Conservation (phyloP, 2,797 vertebrate genomes). For the Eulemur albifrons region DNA sequence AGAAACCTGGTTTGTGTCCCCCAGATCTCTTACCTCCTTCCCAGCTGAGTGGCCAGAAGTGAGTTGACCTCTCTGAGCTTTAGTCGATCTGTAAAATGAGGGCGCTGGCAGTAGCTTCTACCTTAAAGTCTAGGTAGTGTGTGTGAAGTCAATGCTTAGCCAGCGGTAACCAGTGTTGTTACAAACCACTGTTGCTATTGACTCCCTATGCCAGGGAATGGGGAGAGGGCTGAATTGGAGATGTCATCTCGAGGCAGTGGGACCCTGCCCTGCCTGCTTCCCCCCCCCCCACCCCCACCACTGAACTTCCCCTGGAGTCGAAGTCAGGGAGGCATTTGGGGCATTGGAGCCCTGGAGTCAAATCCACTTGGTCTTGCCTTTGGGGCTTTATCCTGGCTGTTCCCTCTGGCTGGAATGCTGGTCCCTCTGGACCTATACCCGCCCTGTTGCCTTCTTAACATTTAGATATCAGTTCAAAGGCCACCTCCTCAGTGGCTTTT, state of each 20-base stretch:
- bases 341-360: not conserved
- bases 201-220: not conserved
- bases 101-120: not conserved
- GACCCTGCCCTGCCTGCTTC: not conserved
- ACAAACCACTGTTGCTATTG: not conserved
- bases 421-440: not conserved
- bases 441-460: not conserved
- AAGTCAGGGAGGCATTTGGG: not conserved
- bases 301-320: not conserved
- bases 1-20: not conserved
- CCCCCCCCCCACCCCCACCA: not conserved
- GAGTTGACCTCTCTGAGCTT: not conserved
- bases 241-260: not conserved
- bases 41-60: not conserved
- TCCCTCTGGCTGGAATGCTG: not conserved
- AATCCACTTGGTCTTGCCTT: not conserved
- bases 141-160: not conserved
- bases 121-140: not conserved
- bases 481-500: not conserved
- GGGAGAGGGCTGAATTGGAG: not conserved
- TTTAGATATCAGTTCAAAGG: not conserved
- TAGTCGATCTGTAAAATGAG: not conserved
- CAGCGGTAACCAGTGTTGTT: not conserved
- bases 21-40: not conserved
- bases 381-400: not conserved